phyloP scores from a whole-genome alignment of 2,888 invertebrate genomes.

The Melanotus villosus region DNA sequence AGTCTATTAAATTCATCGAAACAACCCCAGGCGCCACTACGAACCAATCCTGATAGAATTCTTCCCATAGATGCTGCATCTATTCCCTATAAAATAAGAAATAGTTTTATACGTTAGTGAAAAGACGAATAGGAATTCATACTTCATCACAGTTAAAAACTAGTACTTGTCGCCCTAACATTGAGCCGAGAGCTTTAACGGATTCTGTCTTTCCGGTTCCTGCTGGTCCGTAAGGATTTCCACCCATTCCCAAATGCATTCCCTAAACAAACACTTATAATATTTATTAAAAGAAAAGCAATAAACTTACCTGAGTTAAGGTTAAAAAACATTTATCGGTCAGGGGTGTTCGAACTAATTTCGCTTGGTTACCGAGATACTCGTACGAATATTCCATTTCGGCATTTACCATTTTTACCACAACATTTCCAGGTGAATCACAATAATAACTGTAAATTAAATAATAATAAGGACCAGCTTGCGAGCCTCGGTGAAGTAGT shows the following conservation, averaged over 20 bases:
- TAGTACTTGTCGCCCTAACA: constrained; percentile 93
- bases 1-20: constrained; percentile 99
- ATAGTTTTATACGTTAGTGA: not conserved
- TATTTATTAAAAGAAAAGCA: not conserved
- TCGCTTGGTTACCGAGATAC: constrained; percentile 96
- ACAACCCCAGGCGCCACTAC: constrained; percentile 98
- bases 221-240: constrained; percentile 99
- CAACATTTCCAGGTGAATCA: constrained; percentile 73
- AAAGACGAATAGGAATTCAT: constrained; percentile 22
- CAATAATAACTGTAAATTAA: constrained; percentile 76
- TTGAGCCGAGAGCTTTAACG: constrained; percentile 92
- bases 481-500: not conserved
- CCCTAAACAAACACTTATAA: constrained; percentile 70
- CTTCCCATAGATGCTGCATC: constrained; percentile 96
- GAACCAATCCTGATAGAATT: constrained; percentile 92
- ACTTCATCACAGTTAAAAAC: constrained; percentile 98
- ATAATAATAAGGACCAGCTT: not conserved
- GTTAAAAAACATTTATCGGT: constrained; percentile 99
- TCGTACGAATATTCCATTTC: constrained; percentile 97
- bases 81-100: constrained; percentile 88
- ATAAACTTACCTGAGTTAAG: constrained; percentile 82
- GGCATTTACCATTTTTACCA: constrained; percentile 92
- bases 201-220: constrained; percentile 99
- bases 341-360: constrained; percentile 94
- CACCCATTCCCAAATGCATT: constrained; percentile 95